These are phyloP conservation scores for Saccostrea cuccullata DNA, from an alignment of 1,140 invertebrate species.

Conservation along the genomic window DNA sequence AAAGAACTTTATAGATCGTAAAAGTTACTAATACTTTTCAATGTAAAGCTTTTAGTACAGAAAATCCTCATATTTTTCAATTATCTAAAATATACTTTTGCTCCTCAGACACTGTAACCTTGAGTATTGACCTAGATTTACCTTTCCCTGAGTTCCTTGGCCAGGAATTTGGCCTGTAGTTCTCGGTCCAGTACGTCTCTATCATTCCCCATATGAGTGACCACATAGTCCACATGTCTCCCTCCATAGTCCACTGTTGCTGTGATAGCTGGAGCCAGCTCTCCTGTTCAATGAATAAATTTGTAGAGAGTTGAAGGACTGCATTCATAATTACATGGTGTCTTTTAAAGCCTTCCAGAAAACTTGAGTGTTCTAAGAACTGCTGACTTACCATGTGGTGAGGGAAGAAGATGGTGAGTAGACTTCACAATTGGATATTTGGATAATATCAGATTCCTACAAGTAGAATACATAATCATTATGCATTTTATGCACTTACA, in stretches of 20 bases:
- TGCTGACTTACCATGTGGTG: conserved; percentile 74
- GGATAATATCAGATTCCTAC: conserved; percentile 77
- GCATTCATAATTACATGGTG: too few species aligned
- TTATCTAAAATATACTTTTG: too few species aligned
- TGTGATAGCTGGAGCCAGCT: conserved; percentile 78
- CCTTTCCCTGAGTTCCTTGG: conserved; percentile 69
- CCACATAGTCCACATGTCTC: conserved; percentile 76
- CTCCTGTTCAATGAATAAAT: conserved; percentile 63
- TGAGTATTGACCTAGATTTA: conserved; percentile 38
- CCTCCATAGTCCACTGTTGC: conserved; percentile 77
- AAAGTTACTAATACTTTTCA: too few species aligned
- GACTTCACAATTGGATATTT: conserved; percentile 79
- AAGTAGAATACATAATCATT: background rate
- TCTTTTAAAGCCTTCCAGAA: too few species aligned
- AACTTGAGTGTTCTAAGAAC: too few species aligned
- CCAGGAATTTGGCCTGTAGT: conserved; percentile 74
- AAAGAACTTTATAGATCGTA: too few species aligned
- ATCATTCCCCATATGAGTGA: conserved; percentile 79
- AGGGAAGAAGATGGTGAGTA: conserved; percentile 77
- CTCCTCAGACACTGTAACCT: background rate
- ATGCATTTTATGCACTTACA: background rate
- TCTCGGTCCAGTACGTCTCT: conserved; percentile 75
- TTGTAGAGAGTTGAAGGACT: conserved; percentile 38
- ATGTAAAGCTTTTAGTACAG: too few species aligned
- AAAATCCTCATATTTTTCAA: too few species aligned